Conservation (phyloP, 2,888 invertebrate species). For the Eudemis profundana region DNA sequence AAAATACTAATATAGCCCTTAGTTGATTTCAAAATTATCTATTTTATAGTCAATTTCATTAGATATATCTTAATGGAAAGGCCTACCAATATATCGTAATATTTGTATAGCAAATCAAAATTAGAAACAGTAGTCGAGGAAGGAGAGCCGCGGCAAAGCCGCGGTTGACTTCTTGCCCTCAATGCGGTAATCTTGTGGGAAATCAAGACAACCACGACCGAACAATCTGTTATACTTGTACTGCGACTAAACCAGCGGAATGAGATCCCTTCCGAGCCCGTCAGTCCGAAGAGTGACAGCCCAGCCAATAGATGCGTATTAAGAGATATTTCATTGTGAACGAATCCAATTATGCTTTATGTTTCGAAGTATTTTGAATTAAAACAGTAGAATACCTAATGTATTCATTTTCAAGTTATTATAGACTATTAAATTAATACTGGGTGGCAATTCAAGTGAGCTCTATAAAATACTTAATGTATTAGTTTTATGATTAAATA, state of each 20-base stretch:
- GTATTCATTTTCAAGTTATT: slow-evolving; percentile 12
- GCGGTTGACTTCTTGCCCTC: slow-evolving; percentile 71
- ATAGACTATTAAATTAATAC: slow-evolving; percentile 16
- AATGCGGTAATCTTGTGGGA: slow-evolving; percentile 77
- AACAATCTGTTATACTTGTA: slow-evolving; percentile 70
- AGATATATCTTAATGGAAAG: slow-evolving; percentile 47
- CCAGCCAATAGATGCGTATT: slow-evolving; percentile 33
- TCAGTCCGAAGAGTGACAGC: slow-evolving; percentile 23
- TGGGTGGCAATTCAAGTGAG: slow-evolving; percentile 2
- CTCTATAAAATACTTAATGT: neutral
- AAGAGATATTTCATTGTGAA: slow-evolving; percentile 41
- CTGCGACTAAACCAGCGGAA: slow-evolving; percentile 58
- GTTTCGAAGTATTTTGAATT: slow-evolving; percentile 22
- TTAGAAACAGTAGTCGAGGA: slow-evolving; percentile 59
- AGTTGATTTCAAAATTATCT: neutral
- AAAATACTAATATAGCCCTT: too few species aligned
- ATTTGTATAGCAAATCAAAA: slow-evolving; percentile 60
- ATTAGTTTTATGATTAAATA: neutral
- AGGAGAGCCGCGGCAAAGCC: slow-evolving; percentile 56
- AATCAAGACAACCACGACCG: slow-evolving; percentile 71
- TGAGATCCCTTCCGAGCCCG: slow-evolving; percentile 52
- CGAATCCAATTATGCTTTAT: slow-evolving; percentile 33
- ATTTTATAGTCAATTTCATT: slow-evolving; percentile 6
- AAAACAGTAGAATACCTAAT: slow-evolving; percentile 24
- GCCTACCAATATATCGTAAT: slow-evolving; percentile 50